Conservation (phyloP, 2,888 invertebrate species). For the Thysanoteuthis rhombus region DNA sequence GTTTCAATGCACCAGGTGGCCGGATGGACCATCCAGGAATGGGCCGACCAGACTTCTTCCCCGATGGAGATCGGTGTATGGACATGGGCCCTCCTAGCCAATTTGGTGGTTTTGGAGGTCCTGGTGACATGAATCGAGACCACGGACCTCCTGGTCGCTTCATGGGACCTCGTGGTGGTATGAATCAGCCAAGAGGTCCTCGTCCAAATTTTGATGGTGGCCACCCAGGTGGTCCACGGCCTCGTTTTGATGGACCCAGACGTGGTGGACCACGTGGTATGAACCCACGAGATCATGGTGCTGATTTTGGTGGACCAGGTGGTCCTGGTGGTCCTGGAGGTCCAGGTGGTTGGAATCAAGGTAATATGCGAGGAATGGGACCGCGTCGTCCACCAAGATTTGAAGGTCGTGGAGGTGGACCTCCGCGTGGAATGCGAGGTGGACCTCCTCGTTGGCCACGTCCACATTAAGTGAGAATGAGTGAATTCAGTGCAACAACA, state of each 20-base stretch:
- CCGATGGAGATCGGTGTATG: slow-evolving; percentile 17
- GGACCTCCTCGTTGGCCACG: slow-evolving; percentile 25
- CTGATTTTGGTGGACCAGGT: slow-evolving; percentile 14
- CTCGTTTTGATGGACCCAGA: slow-evolving; percentile 28
- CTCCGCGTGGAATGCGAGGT: neutral
- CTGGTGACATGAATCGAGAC: slow-evolving; percentile 16
- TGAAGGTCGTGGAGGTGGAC: slow-evolving; percentile 24
- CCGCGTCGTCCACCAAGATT: slow-evolving; percentile 24
- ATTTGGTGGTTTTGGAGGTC: slow-evolving; percentile 22
- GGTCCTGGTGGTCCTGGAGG: neutral
- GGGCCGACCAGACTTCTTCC: slow-evolving; percentile 14
- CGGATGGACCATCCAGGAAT: neutral
- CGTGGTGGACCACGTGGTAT: slow-evolving; percentile 27
- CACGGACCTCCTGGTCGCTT: slow-evolving; percentile 14
- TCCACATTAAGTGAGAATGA: neutral
- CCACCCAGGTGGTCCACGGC: slow-evolving; percentile 29
- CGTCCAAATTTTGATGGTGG: slow-evolving; percentile 24
- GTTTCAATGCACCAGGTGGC: neutral
- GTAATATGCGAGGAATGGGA: slow-evolving; percentile 15
- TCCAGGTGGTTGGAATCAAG: slow-evolving; percentile 30
- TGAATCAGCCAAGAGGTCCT: slow-evolving; percentile 16
- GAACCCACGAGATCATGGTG: slow-evolving; percentile 19
- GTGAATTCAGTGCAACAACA: neutral
- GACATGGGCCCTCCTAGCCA: slow-evolving; percentile 15
- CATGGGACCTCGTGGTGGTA: slow-evolving; percentile 15